Conservation (phyloP, 2,113 vertebrate species). For the Misgurnus anguillicaudatus region DNA sequence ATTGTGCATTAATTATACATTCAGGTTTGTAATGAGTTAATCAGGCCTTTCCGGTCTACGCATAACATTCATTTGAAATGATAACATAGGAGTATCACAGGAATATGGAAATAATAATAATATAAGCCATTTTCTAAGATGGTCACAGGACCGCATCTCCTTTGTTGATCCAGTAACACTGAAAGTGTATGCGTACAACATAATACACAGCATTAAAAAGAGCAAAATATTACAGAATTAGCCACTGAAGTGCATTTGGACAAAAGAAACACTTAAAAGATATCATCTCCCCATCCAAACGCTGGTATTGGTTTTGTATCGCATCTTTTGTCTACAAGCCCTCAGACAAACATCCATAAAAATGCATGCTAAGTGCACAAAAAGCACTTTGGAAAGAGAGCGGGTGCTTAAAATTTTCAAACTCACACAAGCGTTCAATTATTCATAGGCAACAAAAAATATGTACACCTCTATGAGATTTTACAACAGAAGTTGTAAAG, state of each 20-base stretch:
- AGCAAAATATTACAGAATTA: constrained; percentile 2
- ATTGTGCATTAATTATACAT: constrained; percentile 79
- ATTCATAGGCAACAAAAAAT: constrained; percentile 54
- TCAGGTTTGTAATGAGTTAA: constrained; percentile 74
- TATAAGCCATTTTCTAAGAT: too few relatives aligned
- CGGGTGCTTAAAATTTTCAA: constrained; percentile 39
- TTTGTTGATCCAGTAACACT: background rate
- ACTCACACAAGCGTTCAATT: constrained; percentile 49
- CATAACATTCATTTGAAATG: constrained; percentile 51
- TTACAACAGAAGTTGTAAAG: constrained; percentile 47
- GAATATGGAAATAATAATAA: constrained; percentile 10
- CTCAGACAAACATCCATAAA: constrained; percentile 13
- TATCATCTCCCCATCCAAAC: background rate
- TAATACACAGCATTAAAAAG: background rate
- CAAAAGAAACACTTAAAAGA: background rate
- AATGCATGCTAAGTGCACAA: constrained; percentile 28
- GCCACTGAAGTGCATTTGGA: background rate
- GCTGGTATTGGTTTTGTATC: background rate
- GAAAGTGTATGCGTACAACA: background rate
- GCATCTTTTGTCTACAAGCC: background rate
- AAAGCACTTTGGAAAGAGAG: constrained; percentile 39
- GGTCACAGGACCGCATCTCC: too few relatives aligned
- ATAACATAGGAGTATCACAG: background rate
- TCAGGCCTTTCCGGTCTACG: constrained; percentile 56
- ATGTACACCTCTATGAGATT: constrained; percentile 47